These are phyloP conservation scores for Catharus ustulatus DNA, from an alignment of 2,797 vertebrate genomes.

Conservation along the genomic window DNA sequence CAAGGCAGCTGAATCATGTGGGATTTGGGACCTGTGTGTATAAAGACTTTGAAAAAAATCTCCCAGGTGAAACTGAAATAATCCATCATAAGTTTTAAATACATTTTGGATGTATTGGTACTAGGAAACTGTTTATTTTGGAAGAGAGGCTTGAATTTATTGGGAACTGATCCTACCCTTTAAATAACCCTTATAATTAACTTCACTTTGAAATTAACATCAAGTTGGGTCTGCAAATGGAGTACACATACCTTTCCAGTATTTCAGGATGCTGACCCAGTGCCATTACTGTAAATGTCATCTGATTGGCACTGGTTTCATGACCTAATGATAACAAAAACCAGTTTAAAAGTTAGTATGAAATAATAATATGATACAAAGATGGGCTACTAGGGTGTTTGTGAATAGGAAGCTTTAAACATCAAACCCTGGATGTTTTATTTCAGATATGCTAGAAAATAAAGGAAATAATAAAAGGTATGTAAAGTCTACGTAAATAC, in stretches of 20 bases:
- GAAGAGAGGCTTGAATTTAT: background rate
- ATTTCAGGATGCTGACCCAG: conserved; percentile 86
- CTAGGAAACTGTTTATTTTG: background rate
- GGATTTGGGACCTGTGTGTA: background rate
- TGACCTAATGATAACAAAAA: conserved; percentile 78
- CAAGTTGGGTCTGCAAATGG: background rate
- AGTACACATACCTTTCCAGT: conserved; percentile 78
- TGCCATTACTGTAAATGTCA: conserved; percentile 89
- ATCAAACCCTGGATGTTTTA: background rate
- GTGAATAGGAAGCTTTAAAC: background rate
- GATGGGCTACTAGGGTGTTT: background rate
- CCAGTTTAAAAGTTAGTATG: background rate
- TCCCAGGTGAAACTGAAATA: background rate
- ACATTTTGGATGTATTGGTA: background rate
- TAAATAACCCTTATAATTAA: background rate
- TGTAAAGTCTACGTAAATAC: rapidly evolving
- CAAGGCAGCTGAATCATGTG: background rate
- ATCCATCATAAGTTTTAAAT: background rate
- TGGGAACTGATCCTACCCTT: background rate
- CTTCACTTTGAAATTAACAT: background rate
- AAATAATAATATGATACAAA: background rate
- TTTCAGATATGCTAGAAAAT: background rate
- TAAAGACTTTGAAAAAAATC: background rate
- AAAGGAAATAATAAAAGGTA: background rate
- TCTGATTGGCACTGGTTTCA: conserved; percentile 90